A percentile compares a stretch with the other conserved stretches of the same genome.
Conservation (phyloP, 2,888 invertebrate species). For the Zygogramma bicolorata region DNA sequence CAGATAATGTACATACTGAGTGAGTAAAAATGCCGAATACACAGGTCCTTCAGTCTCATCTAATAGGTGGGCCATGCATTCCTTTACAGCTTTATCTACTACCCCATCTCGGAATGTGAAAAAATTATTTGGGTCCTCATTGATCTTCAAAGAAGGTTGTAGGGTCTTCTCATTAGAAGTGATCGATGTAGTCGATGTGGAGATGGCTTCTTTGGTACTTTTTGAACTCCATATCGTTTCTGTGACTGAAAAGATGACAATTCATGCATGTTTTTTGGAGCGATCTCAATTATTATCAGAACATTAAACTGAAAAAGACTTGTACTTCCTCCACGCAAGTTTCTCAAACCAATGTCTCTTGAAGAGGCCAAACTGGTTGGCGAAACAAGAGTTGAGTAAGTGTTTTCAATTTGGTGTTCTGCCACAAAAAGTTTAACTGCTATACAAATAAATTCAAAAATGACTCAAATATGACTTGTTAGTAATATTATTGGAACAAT, state of each 20-base stretch:
- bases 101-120: slow-evolving; percentile 82
- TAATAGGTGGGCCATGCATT: slow-evolving; percentile 75
- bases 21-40: slow-evolving; percentile 82
- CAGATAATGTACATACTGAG: slow-evolving; percentile 81
- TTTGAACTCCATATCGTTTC: slow-evolving; percentile 60
- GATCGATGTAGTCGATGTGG: slow-evolving; percentile 44
- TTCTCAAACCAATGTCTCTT: no score
- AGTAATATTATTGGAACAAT: no score
- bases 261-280: no score
- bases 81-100: slow-evolving; percentile 79
- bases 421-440: no score
- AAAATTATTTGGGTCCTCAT: slow-evolving; percentile 75
- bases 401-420: no score
- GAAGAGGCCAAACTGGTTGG: no score
- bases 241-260: slow-evolving; percentile 58
- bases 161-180: slow-evolving; percentile 45
- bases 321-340: no score
- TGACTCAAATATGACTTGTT: no score
- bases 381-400: no score
- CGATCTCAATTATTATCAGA: no score
- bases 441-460: no score
- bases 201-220: slow-evolving; percentile 45
- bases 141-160: slow-evolving; percentile 49
- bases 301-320: no score
- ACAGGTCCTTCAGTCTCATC: slow-evolving; percentile 79